Conservation (phyloP, 30 jellyfish, hydroid and myxozoan species). For the Aurelia aurita region DNA sequence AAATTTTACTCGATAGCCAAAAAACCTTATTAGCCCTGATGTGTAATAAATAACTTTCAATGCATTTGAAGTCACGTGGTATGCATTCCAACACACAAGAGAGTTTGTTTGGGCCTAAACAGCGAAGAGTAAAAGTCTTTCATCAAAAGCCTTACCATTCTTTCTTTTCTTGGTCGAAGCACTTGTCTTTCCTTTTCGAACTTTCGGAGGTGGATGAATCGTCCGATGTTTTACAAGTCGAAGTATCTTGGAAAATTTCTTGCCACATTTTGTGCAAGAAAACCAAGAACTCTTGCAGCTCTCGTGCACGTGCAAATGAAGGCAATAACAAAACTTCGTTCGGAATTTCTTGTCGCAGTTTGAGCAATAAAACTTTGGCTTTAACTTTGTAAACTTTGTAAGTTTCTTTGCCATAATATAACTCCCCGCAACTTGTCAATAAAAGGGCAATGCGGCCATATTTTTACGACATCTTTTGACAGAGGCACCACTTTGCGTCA, state of each 20-base stretch:
- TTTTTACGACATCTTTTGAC: too few species aligned
- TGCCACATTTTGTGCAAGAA: slow-evolving; percentile 51
- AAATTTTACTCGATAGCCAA: too few species aligned
- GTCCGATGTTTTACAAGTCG: slow-evolving; percentile 40
- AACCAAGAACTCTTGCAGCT: slow-evolving; percentile 66
- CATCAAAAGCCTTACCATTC: slow-evolving; percentile 6
- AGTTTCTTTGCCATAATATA: too few species aligned
- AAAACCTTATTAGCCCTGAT: too few species aligned
- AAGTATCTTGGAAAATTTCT: slow-evolving; percentile 27
- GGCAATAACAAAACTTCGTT: slow-evolving; percentile 16
- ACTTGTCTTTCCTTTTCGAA: neutral
- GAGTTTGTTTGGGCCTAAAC: neutral
- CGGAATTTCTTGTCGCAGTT: slow-evolving; percentile 34
- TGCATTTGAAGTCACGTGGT: too few species aligned
- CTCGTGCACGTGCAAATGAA: slow-evolving; percentile 53
- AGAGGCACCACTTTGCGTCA: too few species aligned
- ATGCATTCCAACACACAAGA: too few species aligned
- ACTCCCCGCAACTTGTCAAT: too few species aligned
- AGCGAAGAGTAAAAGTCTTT: neutral
- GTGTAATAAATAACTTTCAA: too few species aligned
- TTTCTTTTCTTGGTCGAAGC: slow-evolving; percentile 2
- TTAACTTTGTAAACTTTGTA: neutral
- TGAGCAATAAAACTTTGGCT: neutral
- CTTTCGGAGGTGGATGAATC: slow-evolving; percentile 56
- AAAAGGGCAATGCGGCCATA: too few species aligned